phyloP scores from a whole-genome alignment of 2,888 invertebrate genomes.

The Campoplex capitator region DNA sequence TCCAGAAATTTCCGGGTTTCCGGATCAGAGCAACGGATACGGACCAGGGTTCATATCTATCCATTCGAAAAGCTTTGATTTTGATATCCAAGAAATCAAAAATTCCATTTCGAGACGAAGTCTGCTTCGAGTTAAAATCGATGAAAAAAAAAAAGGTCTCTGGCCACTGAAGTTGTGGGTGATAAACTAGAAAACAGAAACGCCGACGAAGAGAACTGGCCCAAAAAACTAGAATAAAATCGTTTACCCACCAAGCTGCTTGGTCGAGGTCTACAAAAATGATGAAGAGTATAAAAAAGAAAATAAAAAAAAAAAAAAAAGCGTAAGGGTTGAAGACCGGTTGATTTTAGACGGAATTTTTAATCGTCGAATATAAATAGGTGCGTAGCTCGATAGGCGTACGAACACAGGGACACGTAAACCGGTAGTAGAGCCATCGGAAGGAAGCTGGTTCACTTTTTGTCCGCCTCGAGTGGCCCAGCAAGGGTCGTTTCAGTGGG shows the following conservation, averaged over 20 bases:
- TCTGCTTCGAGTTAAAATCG: too few relatives aligned
- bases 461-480: slow-evolving; percentile 73
- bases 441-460: slow-evolving; percentile 75
- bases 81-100: too few relatives aligned
- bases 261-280: neutral
- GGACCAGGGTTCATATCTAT: too few relatives aligned
- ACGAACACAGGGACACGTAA: slow-evolving; percentile 1
- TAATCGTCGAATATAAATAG: slow-evolving; percentile 12
- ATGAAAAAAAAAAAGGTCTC: too few relatives aligned
- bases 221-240: slow-evolving; percentile 20
- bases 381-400: slow-evolving; percentile 1
- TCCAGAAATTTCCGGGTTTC: too few relatives aligned
- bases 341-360: slow-evolving; percentile 17
- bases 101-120: too few relatives aligned
- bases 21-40: too few relatives aligned
- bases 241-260: neutral
- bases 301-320: neutral
- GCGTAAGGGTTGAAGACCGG: slow-evolving; percentile 26
- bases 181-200: neutral
- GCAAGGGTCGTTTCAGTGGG: slow-evolving; percentile 66
- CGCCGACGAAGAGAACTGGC: neutral
- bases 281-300: neutral
- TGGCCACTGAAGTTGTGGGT: too few relatives aligned
- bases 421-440: slow-evolving; percentile 62
- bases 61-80: too few relatives aligned